phyloP scores from a whole-genome alignment of 2,888 invertebrate species.

The Zeuzera pyrina region DNA sequence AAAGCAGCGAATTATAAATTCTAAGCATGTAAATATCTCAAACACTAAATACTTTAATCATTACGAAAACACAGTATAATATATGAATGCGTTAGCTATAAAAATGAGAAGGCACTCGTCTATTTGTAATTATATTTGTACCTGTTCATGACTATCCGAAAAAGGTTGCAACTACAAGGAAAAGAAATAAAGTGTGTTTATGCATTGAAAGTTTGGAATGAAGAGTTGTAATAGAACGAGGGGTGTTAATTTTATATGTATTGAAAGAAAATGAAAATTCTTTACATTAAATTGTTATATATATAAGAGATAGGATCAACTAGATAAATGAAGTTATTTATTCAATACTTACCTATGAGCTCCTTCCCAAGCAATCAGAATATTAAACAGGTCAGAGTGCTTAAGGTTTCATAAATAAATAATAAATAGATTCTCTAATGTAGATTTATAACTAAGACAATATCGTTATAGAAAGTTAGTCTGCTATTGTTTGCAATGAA shows the following conservation, averaged over 20 bases:
- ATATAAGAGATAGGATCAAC: no score
- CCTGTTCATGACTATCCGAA: slow-evolving; percentile 72
- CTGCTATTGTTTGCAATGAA: no score
- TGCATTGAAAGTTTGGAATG: slow-evolving; percentile 19
- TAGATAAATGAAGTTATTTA: background rate
- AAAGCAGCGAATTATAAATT: slow-evolving; percentile 27
- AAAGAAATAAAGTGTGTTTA: slow-evolving; percentile 47
- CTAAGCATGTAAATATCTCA: background rate
- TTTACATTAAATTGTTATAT: no score
- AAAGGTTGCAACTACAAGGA: slow-evolving; percentile 71
- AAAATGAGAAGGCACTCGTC: slow-evolving; percentile 31
- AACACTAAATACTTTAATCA: slow-evolving; percentile 1
- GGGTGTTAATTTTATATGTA: no score
- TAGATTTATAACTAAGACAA: no score
- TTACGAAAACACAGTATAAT: background rate
- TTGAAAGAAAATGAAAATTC: no score
- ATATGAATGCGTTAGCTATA: slow-evolving; percentile 1
- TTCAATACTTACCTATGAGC: slow-evolving; percentile 6
- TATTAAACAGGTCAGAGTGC: slow-evolving; percentile 4
- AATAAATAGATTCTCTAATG: no score
- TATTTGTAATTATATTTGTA: slow-evolving; percentile 55
- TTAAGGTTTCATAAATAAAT: background rate
- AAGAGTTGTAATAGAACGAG: background rate
- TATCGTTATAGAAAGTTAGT: no score
- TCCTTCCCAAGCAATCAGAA: slow-evolving; percentile 6